Evolutionary conservation across 2,113 vertebrate species (phyloP), one percentile per base, ranked within the genome.

Genomic region (Cheilinus undulatus): DNA sequence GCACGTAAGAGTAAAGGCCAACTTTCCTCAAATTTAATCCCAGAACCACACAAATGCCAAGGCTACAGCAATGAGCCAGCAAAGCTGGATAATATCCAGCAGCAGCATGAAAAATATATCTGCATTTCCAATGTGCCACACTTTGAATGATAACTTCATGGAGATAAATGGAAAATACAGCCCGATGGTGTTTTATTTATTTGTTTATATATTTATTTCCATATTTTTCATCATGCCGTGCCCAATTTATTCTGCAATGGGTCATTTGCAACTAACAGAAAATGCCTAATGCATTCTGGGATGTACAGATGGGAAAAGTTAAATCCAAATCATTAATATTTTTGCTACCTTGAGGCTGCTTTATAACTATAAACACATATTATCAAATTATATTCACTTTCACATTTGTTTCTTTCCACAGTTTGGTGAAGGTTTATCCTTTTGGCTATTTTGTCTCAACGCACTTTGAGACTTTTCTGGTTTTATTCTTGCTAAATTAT

Each of bases 11-110:
- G 60, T 73, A 20, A 85, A 83, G 76, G 60, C 26, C 60, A 83
- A 56, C 63, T 83, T 62, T 78, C 23, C 53, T 52, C 27, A 63
- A 65, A 73, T 78, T 20, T 61, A 51, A 86, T 87, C 65, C 65
- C 54, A 49, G 20, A 77, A 50, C 45, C 57, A 59, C 48, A 60
- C 61, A 76, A 76, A 85, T 76, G 78, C 76, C 73, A 20, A 71
- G 56, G 68, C 58, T 40, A 46, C 28, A 40, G 26, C 69, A 61
- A 36, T 11, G 26, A 68, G 78, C 42, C 12, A 2, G 24, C 68
- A 32, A 26, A 27, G 53, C 60, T 56, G 57, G 60, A 73, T 85
- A 68, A 64, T 26, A 36, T 71, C 49, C 50, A 58, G 46, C 11
- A 36, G 38, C 38, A 38, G 56, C 26, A 46, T 46, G 17, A 62